These are phyloP conservation scores for Mimumesa dahlbomi DNA, from an alignment of 2,888 invertebrate genomes.

Conservation along the genomic window DNA sequence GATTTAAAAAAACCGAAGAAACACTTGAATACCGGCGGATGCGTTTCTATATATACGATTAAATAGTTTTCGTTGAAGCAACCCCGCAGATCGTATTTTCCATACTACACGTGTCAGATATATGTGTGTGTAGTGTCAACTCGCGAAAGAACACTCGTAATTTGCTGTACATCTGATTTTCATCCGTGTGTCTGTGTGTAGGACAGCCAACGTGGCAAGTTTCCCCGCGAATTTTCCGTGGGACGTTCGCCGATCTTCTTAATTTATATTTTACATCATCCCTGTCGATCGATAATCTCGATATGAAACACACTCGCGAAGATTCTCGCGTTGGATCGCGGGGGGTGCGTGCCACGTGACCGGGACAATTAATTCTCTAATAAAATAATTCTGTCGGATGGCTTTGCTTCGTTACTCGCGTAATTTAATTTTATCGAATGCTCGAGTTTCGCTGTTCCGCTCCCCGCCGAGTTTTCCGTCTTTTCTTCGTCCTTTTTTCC, in stretches of 20 bases:
- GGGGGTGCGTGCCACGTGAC: conserved; percentile 7
- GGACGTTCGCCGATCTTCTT: not conserved
- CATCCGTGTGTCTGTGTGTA: not conserved
- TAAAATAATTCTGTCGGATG: conserved; percentile 52
- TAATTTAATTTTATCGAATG: conserved; percentile 1
- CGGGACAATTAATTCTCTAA: conserved; percentile 17
- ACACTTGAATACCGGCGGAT: no score
- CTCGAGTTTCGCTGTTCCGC: not conserved
- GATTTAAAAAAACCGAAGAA: no score
- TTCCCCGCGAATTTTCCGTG: not conserved
- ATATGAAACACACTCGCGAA: no score
- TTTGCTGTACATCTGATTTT: conserved; percentile 34
- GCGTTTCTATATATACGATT: no score
- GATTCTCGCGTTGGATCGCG: no score
- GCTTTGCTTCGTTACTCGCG: conserved; percentile 55
- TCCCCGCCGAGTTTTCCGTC: not conserved
- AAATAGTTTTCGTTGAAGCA: conserved; percentile 53
- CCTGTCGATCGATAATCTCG: not conserved
- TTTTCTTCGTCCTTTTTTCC: no score
- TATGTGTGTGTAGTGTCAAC: conserved; percentile 27
- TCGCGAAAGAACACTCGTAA: conserved; percentile 9
- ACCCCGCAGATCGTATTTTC: conserved; percentile 45
- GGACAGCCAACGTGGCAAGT: not conserved
- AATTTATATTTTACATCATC: conserved; percentile 8
- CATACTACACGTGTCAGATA: conserved; percentile 36